Evolutionary conservation across 2,797 vertebrate genomes (phyloP).

Genomic region (Salarias fasciatus): DNA sequence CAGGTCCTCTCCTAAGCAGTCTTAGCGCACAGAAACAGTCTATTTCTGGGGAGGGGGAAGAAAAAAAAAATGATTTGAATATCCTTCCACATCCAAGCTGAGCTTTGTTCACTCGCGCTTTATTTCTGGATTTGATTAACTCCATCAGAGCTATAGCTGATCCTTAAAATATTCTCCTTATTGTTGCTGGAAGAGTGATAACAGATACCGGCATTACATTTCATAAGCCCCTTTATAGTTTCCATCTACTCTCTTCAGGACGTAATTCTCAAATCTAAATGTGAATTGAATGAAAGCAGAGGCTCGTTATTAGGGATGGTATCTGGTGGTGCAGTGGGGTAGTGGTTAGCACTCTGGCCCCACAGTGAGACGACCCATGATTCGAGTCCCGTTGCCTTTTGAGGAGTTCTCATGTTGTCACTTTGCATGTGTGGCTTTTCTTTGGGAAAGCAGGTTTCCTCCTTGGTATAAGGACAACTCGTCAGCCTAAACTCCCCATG

Average conservation of each 20-base stretch:
- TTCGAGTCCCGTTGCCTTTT: too few relatives aligned
- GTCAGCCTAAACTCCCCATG: too few relatives aligned
- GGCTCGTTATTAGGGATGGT: too few relatives aligned
- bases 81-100: conserved; percentile 32
- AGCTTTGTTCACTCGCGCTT: conserved; percentile 30
- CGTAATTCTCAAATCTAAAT: conserved; percentile 3
- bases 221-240: conserved; percentile 15
- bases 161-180: conserved; percentile 26
- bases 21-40: conserved; percentile 30
- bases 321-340: too few relatives aligned
- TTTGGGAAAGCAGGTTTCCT: too few relatives aligned
- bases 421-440: too few relatives aligned
- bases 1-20: conserved; percentile 39
- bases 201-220: conserved; percentile 15
- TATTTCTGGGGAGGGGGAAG: conserved; percentile 58
- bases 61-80: conserved; percentile 51
- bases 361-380: too few relatives aligned
- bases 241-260: neutral
- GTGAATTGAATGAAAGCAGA: neutral
- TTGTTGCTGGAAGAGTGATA: conserved; percentile 13
- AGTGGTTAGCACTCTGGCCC: too few relatives aligned
- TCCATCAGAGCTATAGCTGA: conserved; percentile 30
- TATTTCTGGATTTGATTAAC: conserved; percentile 40
- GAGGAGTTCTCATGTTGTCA: too few relatives aligned
- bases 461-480: too few relatives aligned